Evolutionary conservation across 2,888 invertebrate species (phyloP).

Genomic region (Drosophila borealis): DNA sequence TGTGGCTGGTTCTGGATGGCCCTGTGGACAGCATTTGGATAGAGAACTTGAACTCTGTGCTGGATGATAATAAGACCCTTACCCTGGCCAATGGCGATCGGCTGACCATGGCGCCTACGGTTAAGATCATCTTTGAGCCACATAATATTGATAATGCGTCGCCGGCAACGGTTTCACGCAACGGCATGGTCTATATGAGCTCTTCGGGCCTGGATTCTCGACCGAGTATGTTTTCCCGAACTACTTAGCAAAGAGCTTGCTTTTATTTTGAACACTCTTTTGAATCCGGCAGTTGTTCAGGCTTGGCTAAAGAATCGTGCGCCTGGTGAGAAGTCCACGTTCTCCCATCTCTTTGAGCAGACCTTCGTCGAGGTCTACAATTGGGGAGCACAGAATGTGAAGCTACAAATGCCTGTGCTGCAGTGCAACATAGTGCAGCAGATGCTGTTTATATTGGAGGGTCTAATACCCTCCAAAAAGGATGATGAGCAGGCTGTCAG

Average conservation of each 20-base stretch:
- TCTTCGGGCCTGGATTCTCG: slow-evolving; percentile 97
- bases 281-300: slow-evolving; percentile 87
- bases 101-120: slow-evolving; percentile 96
- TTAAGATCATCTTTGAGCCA: slow-evolving; percentile 98
- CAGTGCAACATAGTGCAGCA: slow-evolving; percentile 96
- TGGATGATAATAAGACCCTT: slow-evolving; percentile 98
- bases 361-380: slow-evolving; percentile 91
- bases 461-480: slow-evolving; percentile 91
- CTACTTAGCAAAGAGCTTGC: neutral
- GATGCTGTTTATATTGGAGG: slow-evolving; percentile 93
- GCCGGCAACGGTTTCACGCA: slow-evolving; percentile 97
- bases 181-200: slow-evolving; percentile 98
- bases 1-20: slow-evolving; percentile 98
- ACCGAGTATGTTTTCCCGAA: slow-evolving; percentile 87
- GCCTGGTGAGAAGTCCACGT: slow-evolving; percentile 88
- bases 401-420: slow-evolving; percentile 93
- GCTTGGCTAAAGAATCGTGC: slow-evolving; percentile 92
- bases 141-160: slow-evolving; percentile 99
- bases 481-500: slow-evolving; percentile 87
- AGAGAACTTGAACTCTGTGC: slow-evolving; percentile 97
- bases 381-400: slow-evolving; percentile 94
- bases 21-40: slow-evolving; percentile 99
- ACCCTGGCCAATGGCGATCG: slow-evolving; percentile 98
- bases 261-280: neutral
- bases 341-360: slow-evolving; percentile 90